Conservation (phyloP, 2,113 vertebrate species). For the Oreotragus oreotragus region DNA sequence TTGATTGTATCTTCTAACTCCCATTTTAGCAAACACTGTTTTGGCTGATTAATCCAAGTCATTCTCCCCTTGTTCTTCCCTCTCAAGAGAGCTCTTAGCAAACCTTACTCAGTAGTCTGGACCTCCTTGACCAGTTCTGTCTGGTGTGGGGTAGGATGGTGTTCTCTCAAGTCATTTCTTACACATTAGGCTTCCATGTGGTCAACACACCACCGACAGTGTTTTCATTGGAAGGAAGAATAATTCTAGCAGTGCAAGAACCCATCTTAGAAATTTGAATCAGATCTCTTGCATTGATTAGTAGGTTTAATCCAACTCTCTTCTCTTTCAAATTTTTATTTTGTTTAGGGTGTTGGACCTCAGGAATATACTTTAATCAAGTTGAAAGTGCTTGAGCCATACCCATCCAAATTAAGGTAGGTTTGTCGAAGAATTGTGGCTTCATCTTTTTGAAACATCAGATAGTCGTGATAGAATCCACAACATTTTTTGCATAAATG, state of each 20-base stretch:
- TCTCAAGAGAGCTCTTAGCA: background rate
- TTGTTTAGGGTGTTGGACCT: conserved; percentile 92
- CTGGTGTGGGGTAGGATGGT: background rate
- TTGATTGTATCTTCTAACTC: background rate
- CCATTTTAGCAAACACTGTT: background rate
- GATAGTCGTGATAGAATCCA: background rate
- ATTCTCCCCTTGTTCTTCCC: background rate
- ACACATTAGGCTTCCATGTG: background rate
- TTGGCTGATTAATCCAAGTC: background rate
- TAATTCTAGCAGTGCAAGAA: background rate
- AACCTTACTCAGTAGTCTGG: background rate
- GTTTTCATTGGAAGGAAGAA: background rate
- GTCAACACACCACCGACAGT: background rate
- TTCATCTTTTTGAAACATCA: conserved; percentile 23
- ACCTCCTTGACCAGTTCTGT: background rate
- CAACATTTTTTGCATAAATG: background rate
- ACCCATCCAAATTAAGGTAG: conserved; percentile 92
- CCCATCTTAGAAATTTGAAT: background rate
- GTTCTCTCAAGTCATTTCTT: background rate
- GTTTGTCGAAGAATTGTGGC: conserved; percentile 33
- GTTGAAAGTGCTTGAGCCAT: conserved; percentile 95
- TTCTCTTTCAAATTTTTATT: background rate
- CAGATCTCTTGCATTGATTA: background rate
- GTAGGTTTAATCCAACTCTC: background rate
- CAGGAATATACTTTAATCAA: conserved; percentile 97